Evolutionary conservation across 1,140 invertebrate genomes (phyloP).

Genomic region (Anagrus nilaparvatae): DNA sequence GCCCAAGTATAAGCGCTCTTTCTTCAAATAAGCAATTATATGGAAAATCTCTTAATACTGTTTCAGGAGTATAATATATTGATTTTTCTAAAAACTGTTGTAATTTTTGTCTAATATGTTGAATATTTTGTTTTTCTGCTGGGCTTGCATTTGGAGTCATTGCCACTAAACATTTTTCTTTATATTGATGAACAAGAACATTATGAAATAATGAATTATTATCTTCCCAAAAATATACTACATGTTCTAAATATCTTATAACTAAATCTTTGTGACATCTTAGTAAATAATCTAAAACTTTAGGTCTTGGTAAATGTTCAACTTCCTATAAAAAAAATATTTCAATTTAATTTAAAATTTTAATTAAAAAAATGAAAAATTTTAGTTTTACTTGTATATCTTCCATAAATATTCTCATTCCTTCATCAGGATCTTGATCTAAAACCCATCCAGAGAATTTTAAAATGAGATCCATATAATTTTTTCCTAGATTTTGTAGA

Average conservation of each 20-base stretch:
- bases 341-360: background rate
- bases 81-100: constrained; percentile 79
- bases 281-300: constrained; percentile 81
- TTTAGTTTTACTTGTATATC: constrained; percentile 50
- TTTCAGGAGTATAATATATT: constrained; percentile 73
- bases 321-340: constrained; percentile 52
- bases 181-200: constrained; percentile 76
- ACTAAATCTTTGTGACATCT: constrained; percentile 70
- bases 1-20: constrained; percentile 81
- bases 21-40: constrained; percentile 83
- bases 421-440: constrained; percentile 75
- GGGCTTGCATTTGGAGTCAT: constrained; percentile 46
- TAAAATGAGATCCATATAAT: constrained; percentile 85
- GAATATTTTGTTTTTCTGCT: constrained; percentile 49
- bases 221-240: constrained; percentile 85
- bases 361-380: background rate
- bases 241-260: constrained; percentile 90
- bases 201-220: constrained; percentile 82
- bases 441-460: constrained; percentile 93
- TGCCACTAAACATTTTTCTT: constrained; percentile 53
- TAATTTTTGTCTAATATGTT: constrained; percentile 64
- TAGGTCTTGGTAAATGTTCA: constrained; percentile 75
- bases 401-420: constrained; percentile 90
- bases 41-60: constrained; percentile 80
- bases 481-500: constrained; percentile 78